These are phyloP conservation scores for Drosophila cardini DNA, from an alignment of 1,140 invertebrate species.

Conservation along the genomic window DNA sequence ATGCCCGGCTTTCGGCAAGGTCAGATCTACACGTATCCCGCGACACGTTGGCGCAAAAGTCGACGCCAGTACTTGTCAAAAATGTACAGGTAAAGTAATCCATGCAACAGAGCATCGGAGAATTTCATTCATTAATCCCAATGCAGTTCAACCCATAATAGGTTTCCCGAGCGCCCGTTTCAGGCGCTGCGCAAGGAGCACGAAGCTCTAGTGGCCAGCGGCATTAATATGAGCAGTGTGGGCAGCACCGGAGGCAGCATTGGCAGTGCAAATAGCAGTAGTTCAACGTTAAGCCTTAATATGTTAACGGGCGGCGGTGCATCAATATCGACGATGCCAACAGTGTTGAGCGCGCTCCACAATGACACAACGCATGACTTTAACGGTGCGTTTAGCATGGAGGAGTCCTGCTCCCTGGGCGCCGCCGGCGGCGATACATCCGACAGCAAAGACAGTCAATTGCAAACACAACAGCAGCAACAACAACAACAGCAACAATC, in stretches of 20 bases:
- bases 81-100: conserved; percentile 76
- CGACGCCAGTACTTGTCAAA: conserved; percentile 83
- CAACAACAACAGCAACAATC: conserved; percentile 56
- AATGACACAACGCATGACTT: conserved; percentile 76
- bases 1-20: conserved; percentile 95
- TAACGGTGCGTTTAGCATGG: conserved; percentile 76
- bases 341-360: conserved; percentile 54
- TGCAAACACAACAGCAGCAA: conserved; percentile 68
- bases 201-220: conserved; percentile 68
- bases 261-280: conserved; percentile 38
- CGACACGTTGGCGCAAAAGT: conserved; percentile 81
- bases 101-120: background rate
- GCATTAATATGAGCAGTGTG: conserved; percentile 37
- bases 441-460: conserved; percentile 83
- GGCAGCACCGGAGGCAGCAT: conserved; percentile 18
- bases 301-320: conserved; percentile 63
- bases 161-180: conserved; percentile 82
- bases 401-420: conserved; percentile 79
- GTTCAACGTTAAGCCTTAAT: conserved; percentile 59
- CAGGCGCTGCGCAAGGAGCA: conserved; percentile 82
- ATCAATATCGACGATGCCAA: conserved; percentile 53
- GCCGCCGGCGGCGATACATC: conserved; percentile 83
- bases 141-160: conserved; percentile 35
- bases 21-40: conserved; percentile 97
- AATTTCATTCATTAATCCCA: background rate